Evolutionary conservation across 2,113 vertebrate species (phyloP).

Genomic region (Aptenodytes forsteri): DNA sequence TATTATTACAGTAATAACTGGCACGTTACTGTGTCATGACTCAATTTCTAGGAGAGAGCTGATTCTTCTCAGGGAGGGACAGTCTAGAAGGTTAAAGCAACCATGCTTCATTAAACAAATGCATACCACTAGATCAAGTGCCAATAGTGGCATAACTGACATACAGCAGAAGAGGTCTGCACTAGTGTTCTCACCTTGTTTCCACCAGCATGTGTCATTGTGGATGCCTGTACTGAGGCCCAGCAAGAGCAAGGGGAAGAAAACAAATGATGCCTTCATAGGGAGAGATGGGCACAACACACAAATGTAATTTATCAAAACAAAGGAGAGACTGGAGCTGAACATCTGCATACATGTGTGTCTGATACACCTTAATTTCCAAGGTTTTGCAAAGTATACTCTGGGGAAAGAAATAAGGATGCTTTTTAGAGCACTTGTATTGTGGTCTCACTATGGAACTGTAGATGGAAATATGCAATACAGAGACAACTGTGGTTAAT

Average conservation of each 20-base stretch:
- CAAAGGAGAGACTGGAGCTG: not conserved
- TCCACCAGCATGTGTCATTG: constrained; percentile 14
- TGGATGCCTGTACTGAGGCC: not conserved
- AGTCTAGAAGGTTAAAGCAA: constrained; percentile 70
- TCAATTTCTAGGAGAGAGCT: constrained; percentile 60
- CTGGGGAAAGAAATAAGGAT: not conserved
- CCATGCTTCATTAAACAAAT: constrained; percentile 74
- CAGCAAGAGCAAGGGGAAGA: not conserved
- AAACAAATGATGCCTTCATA: constrained; percentile 37
- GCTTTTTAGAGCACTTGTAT: not conserved
- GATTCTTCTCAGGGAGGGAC: constrained; percentile 55
- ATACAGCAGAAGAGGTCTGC: constrained; percentile 23
- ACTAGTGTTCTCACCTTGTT: constrained; percentile 11
- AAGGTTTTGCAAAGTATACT: not conserved
- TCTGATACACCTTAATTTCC: not conserved
- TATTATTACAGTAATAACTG: constrained; percentile 62
- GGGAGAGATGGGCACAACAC: constrained; percentile 11
- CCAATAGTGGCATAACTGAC: constrained; percentile 62
- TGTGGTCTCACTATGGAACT: not conserved
- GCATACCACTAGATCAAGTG: constrained; percentile 68
- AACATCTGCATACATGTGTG: not conserved
- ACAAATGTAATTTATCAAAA: constrained; percentile 40
- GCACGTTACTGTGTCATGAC: constrained; percentile 43
- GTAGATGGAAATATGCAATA: not conserved
- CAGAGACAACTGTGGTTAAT: not conserved